A percentile compares a stretch with the other conserved stretches of the same genome.
phyloP scores from a whole-genome alignment of 2,797 vertebrate genomes.

The Phyllotis vaccarum region DNA sequence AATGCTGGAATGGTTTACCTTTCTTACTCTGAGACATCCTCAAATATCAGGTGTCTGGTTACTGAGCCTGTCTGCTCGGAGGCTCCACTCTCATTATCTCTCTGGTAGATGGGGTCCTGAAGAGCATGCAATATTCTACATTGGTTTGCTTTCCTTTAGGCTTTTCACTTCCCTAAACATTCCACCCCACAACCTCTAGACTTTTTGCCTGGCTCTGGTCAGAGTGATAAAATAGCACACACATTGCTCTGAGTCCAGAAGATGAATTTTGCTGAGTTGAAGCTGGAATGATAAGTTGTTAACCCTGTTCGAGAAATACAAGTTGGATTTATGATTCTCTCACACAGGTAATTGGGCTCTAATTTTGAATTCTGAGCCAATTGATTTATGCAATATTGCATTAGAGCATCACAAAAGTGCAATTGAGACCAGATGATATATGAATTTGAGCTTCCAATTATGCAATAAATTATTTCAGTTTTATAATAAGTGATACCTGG shows the following conservation, averaged over 20 bases:
- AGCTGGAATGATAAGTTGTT: slow-evolving; percentile 59
- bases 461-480: slow-evolving; percentile 53
- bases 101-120: not conserved
- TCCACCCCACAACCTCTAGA: not conserved
- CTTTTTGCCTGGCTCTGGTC: not conserved
- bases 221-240: slow-evolving; percentile 17
- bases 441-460: slow-evolving; percentile 66
- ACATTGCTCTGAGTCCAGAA: slow-evolving; percentile 58
- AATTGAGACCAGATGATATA: slow-evolving; percentile 31
- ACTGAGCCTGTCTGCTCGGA: not conserved
- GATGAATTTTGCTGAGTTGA: slow-evolving; percentile 66
- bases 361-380: slow-evolving; percentile 74
- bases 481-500: slow-evolving; percentile 53
- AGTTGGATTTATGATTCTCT: slow-evolving; percentile 74
- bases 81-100: accelerated
- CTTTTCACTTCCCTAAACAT: not conserved
- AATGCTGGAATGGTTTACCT: not conserved
- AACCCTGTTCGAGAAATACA: slow-evolving; percentile 78
- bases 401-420: slow-evolving; percentile 68
- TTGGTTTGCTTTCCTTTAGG: not conserved
- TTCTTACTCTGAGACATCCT: not conserved
- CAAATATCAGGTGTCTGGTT: not conserved
- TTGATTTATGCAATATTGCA: slow-evolving; percentile 67
- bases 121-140: not conserved
- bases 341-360: slow-evolving; percentile 68